A percentile compares a stretch with the other conserved stretches of the same genome.
Conservation (phyloP, 2,797 vertebrate genomes). For the Hafferia zeledoni region DNA sequence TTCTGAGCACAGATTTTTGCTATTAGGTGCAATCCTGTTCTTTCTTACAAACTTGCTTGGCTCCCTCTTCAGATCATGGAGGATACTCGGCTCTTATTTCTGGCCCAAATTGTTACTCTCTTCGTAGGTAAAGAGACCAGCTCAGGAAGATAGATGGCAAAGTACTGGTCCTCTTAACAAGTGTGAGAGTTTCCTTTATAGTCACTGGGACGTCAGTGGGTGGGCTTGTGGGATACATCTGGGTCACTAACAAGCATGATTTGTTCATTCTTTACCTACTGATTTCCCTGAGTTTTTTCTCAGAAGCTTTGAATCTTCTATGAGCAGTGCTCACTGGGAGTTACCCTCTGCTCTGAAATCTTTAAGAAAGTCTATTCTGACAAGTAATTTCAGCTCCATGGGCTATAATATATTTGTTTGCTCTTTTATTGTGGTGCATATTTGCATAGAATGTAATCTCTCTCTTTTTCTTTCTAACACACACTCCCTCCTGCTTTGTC, state of each 20-base stretch:
- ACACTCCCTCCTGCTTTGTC: background rate
- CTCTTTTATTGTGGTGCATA: background rate
- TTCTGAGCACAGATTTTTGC: background rate
- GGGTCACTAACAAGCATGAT: background rate
- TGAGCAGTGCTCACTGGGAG: background rate
- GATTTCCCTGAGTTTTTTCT: background rate
- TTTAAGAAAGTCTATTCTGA: background rate
- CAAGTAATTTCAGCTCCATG: background rate
- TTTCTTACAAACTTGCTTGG: background rate
- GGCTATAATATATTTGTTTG: background rate
- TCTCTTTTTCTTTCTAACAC: background rate
- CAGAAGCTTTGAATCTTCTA: background rate
- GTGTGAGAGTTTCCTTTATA: background rate
- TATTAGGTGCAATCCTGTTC: background rate
- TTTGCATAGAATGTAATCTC: background rate
- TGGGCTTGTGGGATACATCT: background rate
- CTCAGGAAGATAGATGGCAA: background rate
- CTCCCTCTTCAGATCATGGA: background rate
- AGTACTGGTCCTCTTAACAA: background rate
- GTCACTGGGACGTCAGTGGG: background rate
- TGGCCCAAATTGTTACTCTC: background rate
- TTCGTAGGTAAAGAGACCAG: background rate
- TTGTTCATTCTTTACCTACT: background rate
- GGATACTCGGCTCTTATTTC: background rate
- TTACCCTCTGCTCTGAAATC: background rate